These are phyloP conservation scores for Yponomeuta evonymella DNA, from an alignment of 2,888 invertebrate species.

Conservation along the genomic window DNA sequence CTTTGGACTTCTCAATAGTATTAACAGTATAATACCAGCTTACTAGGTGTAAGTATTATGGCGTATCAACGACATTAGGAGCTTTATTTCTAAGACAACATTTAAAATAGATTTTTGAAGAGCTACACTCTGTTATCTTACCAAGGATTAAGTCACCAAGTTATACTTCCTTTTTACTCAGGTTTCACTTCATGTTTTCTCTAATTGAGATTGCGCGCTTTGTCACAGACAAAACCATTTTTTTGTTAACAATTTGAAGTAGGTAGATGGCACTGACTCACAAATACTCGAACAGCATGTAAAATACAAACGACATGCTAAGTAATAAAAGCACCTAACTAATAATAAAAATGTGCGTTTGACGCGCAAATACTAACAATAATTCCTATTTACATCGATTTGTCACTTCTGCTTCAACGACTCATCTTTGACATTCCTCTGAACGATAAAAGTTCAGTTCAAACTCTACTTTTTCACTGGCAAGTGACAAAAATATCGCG, in stretches of 20 bases:
- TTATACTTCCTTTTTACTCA: not conserved
- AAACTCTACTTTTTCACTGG: not conserved
- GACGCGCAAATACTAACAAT: conserved; percentile 12
- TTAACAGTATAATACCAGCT: conserved; percentile 15
- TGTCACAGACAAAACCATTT: not conserved
- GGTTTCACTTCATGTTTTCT: too few species aligned
- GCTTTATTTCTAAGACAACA: not conserved
- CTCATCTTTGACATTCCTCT: not conserved
- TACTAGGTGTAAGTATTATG: conserved; percentile 3
- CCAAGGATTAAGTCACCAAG: not conserved
- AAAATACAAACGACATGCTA: conserved; percentile 7
- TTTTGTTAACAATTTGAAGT: not conserved
- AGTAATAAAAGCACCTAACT: conserved; percentile 10
- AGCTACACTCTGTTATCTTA: conserved; percentile 1
- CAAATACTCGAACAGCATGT: not conserved
- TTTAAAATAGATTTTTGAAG: not conserved
- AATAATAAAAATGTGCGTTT: conserved; percentile 11
- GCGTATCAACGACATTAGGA: not conserved
- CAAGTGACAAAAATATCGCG: conserved; percentile 39
- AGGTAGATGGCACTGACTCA: conserved; percentile 6
- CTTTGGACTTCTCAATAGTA: conserved; percentile 8
- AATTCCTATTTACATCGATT: conserved; percentile 11
- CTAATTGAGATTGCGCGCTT: conserved; percentile 1
- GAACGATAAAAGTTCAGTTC: too few species aligned
- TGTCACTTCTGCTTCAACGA: not conserved